phyloP scores from a whole-genome alignment of 2,797 vertebrate species.

The Notoglanidium macrostoma region DNA sequence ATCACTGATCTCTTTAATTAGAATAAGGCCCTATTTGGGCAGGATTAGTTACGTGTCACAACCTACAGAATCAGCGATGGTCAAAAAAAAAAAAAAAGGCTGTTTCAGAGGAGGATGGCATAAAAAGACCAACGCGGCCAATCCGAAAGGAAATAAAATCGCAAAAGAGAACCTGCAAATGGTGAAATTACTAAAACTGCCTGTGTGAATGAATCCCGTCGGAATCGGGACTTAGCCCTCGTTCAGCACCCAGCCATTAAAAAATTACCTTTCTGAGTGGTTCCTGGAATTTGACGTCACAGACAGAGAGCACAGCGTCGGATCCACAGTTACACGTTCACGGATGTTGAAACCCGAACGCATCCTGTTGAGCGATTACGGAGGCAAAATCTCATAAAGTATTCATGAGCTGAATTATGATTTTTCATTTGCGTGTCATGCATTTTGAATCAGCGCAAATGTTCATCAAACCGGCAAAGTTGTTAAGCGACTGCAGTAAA shows the following conservation, averaged over 20 bases:
- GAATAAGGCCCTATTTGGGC: neutral
- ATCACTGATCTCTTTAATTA: neutral
- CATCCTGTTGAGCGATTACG: neutral
- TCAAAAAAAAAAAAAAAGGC: neutral
- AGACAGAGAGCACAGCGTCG: neutral
- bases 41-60: neutral
- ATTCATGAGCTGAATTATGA: slow-evolving; percentile 33
- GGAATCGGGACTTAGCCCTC: neutral
- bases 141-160: neutral
- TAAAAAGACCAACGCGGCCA: neutral
- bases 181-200: neutral
- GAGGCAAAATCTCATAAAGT: neutral
- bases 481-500: slow-evolving; percentile 7
- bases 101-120: neutral
- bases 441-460: slow-evolving; percentile 12
- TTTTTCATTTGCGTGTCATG: slow-evolving; percentile 29
- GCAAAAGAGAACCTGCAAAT: neutral
- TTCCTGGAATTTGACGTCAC: neutral
- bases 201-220: neutral
- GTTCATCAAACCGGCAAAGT: neutral
- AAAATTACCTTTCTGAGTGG: neutral
- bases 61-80: too few species aligned
- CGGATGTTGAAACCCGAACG: neutral
- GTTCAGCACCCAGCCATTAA: neutral
- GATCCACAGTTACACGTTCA: neutral